Conservation (phyloP, 2,113 vertebrate genomes). For the Pristiophorus japonicus region DNA sequence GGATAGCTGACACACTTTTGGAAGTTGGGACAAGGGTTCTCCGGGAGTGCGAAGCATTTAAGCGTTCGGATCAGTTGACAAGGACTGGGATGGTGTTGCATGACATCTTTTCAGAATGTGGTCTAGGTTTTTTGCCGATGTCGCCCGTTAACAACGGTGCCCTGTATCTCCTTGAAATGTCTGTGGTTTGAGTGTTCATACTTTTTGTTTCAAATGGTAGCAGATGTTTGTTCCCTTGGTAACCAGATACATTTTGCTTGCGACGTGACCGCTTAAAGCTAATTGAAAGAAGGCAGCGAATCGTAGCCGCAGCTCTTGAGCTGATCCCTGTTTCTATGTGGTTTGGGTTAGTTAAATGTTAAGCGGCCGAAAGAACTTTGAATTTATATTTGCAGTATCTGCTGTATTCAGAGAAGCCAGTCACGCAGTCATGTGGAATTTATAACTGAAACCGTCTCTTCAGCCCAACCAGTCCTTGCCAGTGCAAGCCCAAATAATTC, state of each 20-base stretch:
- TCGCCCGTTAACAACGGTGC: neutral
- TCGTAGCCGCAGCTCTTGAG: neutral
- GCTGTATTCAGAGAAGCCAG: neutral
- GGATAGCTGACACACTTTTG: neutral
- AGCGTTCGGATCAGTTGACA: neutral
- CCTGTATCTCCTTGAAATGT: neutral
- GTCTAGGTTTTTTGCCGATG: neutral
- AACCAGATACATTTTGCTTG: neutral
- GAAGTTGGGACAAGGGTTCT: neutral
- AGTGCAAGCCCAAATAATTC: neutral
- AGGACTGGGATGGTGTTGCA: neutral
- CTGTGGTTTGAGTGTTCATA: neutral
- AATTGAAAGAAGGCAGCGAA: neutral
- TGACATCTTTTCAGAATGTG: neutral
- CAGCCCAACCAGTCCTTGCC: neutral
- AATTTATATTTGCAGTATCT: neutral
- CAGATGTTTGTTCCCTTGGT: neutral
- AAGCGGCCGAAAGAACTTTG: neutral
- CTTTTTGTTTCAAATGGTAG: neutral
- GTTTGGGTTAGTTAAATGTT: neutral
- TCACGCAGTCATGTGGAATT: neutral
- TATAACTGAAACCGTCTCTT: too few species aligned
- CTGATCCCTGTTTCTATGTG: neutral
- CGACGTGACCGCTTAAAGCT: neutral
- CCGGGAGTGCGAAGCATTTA: neutral